Evolutionary conservation across 2,113 vertebrate genomes (phyloP), one percentile per base, ranked within the genome.

Genomic region (Myiopsitta monachus): DNA sequence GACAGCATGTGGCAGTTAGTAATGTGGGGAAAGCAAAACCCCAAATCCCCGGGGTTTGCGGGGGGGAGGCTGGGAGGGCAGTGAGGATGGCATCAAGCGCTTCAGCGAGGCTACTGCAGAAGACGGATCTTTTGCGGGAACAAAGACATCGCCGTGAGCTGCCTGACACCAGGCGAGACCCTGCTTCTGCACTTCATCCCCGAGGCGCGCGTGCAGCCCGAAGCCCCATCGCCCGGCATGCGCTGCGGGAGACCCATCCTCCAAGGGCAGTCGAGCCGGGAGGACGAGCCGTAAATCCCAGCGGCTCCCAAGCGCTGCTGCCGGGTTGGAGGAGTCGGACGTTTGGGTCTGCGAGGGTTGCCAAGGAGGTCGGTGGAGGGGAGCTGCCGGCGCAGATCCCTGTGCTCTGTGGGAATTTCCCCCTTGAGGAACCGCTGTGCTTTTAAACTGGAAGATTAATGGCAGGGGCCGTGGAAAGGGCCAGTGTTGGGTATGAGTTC

Each of bases 381-480:
- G 51, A 47, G 57, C 81, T 87, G 66, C 83, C 18, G 3, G 74
- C 67, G 27, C 49, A 30, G 49, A 85, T 74, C 75, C 90, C 75
- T 38, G 84, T 67, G 92, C 83, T 39, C 88, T n/a, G 72, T 93
- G 95, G 79, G 94, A 97, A 94, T 90, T 69, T 90, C 82, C 46
- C 85, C 79, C 63, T 14, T 31, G 41, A 91, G 92, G 8, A 3
- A 52, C 82, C 7, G 84, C 84, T 74, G 83, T 7, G 8, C 80
- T 67, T 63, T 80, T 79, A 72, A 87, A 84, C 47, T 33, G 27
- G 51, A 83, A 94, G 94, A 89, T 94, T 63, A 83, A 95, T 94
- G 90, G 88, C 57, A 79, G 44, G 68, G 92, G 92, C 93, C 70
- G 30, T 86, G 91, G 95, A 88, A 93, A 92, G 95, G 95, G 93